Evolutionary conservation across 2,113 vertebrate species (phyloP).

Genomic region (Tragulus kanchil): DNA sequence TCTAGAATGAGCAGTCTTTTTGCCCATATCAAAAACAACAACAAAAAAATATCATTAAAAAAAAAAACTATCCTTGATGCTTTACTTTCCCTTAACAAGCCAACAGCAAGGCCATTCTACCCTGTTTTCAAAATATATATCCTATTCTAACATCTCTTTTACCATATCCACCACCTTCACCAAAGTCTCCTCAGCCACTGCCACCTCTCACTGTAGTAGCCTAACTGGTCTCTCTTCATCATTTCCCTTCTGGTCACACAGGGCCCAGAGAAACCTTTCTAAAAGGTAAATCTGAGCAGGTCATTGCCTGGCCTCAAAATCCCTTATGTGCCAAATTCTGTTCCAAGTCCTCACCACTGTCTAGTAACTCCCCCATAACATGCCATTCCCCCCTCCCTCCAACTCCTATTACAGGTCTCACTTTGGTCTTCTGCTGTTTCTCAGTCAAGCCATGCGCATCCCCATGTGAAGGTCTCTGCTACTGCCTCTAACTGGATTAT

Average conservation of each 20-base stretch:
- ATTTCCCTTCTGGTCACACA: neutral
- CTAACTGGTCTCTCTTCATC: neutral
- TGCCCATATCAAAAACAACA: neutral
- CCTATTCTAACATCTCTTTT: neutral
- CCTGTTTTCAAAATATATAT: neutral
- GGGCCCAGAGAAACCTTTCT: neutral
- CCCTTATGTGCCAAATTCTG: neutral
- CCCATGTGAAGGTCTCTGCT: neutral
- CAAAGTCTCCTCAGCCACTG: neutral
- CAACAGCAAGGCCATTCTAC: neutral
- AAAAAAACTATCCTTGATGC: neutral
- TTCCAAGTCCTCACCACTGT: neutral
- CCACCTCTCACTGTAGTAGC: neutral
- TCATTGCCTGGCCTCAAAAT: neutral
- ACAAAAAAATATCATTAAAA: no score
- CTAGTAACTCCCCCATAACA: neutral
- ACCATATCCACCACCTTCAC: neutral
- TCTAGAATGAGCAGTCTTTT: neutral
- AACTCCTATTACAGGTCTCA: neutral
- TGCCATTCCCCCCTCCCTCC: neutral
- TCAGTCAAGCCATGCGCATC: neutral
- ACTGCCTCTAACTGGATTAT: neutral
- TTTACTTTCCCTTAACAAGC: neutral
- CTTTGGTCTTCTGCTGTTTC: neutral
- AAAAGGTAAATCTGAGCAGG: neutral